A percentile compares a stretch with the other conserved stretches of the same genome.
Evolutionary conservation across 2,888 invertebrate species (phyloP).

Genomic region (Trichopoda pennipes): DNA sequence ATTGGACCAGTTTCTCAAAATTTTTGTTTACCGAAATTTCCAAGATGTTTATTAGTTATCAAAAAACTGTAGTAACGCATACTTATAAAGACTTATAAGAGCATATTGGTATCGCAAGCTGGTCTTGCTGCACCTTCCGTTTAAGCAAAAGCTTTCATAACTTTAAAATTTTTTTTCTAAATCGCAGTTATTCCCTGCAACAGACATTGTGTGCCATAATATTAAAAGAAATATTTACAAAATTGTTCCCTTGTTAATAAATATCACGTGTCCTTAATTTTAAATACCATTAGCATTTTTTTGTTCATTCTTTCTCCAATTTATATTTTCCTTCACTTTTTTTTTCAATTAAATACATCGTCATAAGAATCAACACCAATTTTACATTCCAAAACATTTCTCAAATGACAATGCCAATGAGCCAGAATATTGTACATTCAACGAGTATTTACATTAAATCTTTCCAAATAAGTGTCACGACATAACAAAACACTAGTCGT

Average conservation of each 20-base stretch:
- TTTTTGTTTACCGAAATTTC: too few species aligned
- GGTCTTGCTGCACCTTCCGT: too few species aligned
- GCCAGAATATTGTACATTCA: constrained; percentile 55
- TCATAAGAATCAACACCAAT: constrained; percentile 65
- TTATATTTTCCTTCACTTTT: constrained; percentile 6
- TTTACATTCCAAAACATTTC: constrained; percentile 67
- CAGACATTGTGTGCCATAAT: too few species aligned
- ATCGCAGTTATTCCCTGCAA: too few species aligned
- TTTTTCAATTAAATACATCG: constrained; percentile 68
- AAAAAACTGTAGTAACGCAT: too few species aligned
- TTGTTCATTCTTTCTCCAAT: constrained; percentile 10
- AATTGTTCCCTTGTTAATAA: constrained; percentile 24
- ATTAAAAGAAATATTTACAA: background rate
- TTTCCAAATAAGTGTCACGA: constrained; percentile 64
- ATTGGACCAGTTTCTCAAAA: too few species aligned
- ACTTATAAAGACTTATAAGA: too few species aligned
- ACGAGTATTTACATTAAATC: constrained; percentile 51
- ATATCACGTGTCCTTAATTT: constrained; percentile 52
- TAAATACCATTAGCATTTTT: constrained; percentile 27
- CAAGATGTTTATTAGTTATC: too few species aligned
- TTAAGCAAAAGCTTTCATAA: too few species aligned
- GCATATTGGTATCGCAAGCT: too few species aligned
- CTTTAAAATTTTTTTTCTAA: too few species aligned
- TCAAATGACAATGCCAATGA: constrained; percentile 70
- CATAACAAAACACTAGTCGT: constrained; percentile 55